phyloP scores from a whole-genome alignment of 2,113 vertebrate species.

The Gymnogyps californianus region DNA sequence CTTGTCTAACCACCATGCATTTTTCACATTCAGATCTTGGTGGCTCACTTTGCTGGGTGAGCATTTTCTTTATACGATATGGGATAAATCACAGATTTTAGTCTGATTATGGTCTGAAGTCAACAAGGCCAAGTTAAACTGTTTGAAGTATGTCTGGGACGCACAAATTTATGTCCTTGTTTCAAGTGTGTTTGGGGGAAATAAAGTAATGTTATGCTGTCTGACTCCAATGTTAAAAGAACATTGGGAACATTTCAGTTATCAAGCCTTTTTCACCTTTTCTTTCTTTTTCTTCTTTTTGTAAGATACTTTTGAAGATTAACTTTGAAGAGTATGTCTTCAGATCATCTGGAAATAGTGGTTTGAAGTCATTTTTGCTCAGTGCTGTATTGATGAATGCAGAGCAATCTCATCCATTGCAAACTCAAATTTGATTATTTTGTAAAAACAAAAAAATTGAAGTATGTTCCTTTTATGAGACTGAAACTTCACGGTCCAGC shows the following conservation, averaged over 20 bases:
- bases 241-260: background rate
- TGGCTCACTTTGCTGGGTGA: conserved; percentile 29
- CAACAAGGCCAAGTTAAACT: conserved; percentile 31
- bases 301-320: background rate
- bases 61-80: background rate
- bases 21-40: conserved; percentile 26
- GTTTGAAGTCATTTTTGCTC: background rate
- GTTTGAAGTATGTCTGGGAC: conserved; percentile 39
- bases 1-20: background rate
- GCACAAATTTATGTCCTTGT: background rate
- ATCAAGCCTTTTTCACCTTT: background rate
- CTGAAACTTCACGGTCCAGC: background rate
- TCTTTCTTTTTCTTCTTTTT: background rate
- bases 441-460: background rate
- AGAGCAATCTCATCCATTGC: background rate
- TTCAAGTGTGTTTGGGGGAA: conserved; percentile 2
- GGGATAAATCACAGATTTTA: background rate
- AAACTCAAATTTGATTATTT: background rate
- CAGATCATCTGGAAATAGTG: background rate
- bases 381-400: background rate
- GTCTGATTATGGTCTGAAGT: background rate
- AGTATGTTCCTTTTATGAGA: background rate
- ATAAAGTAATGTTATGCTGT: background rate
- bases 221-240: background rate
- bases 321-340: background rate